Percentiles rank a stretch among this genome's conserved stretches.
Conservation (phyloP, 2,797 vertebrate genomes). For the Phoeniculus purpureus region DNA sequence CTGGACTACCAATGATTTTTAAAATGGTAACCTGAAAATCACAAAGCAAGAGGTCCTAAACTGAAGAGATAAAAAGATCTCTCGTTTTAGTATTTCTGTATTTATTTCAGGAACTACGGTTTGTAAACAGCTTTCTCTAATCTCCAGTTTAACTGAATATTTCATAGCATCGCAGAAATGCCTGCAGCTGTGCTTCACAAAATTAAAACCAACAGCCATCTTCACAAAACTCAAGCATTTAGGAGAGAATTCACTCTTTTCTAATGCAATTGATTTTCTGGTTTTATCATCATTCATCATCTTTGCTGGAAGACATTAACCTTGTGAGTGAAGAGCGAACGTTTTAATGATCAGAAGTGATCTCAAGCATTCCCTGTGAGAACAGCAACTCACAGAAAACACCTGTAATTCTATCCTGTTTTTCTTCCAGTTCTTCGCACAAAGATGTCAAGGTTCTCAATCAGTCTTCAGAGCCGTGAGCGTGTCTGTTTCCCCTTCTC, state of each 20-base stretch:
- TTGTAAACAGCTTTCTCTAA: conserved; percentile 30
- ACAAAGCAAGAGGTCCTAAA: neutral
- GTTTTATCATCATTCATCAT: conserved; percentile 7
- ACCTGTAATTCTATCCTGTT: neutral
- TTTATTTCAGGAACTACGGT: neutral
- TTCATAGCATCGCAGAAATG: conserved; percentile 31
- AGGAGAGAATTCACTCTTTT: neutral
- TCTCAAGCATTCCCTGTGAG: neutral
- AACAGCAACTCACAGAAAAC: neutral
- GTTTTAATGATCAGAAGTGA: neutral
- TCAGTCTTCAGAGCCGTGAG: neutral
- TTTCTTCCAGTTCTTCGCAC: neutral
- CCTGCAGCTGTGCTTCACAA: conserved; percentile 14
- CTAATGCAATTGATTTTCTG: neutral
- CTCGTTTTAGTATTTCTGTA: neutral
- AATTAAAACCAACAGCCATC: conserved; percentile 21
- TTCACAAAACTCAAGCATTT: neutral
- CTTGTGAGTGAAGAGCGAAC: neutral
- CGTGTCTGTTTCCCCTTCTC: neutral
- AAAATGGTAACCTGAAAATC: neutral
- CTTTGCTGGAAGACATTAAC: conserved; percentile 8
- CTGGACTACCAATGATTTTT: neutral
- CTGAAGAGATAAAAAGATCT: neutral
- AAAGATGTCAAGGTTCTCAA: neutral
- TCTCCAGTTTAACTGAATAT: conserved; percentile 19